Evolutionary conservation across 1,140 invertebrate genomes (phyloP), one percentile per base, ranked within the genome.

Genomic region (Pristionchus pacificus): DNA sequence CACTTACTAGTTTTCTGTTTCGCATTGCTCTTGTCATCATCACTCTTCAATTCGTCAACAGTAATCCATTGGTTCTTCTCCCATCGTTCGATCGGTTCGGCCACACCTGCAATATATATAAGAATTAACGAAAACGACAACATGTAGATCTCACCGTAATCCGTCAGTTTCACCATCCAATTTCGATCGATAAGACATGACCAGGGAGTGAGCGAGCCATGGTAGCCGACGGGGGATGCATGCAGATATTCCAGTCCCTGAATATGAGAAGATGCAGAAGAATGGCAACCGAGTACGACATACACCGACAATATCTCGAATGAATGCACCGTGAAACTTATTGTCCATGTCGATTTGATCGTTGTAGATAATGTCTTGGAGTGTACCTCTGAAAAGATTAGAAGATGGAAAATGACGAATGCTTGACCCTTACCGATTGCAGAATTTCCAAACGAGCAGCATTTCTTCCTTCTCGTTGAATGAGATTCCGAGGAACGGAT

Each of bases 391-490:
- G n/a, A n/a, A n/a, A n/a, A n/a, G n/a, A n/a, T n/a, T n/a, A n/a
- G n/a, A n/a, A n/a, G n/a, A n/a, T n/a, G n/a, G n/a, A n/a, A n/a
- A n/a, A n/a, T n/a, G n/a, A n/a, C n/a, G n/a, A n/a, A n/a, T n/a
- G n/a, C n/a, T n/a, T n/a, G n/a, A n/a, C n/a, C 80, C 84, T 60
- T 82, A 82, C 58, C 81, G 68, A 1, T 76, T 79, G 65, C 81
- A 83, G 66, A 83, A 83, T 68, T 83, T 83, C 81, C 81, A 83
- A 13, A 83, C 38, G 58, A 83, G 62, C 30, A 82, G 62, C n/a
- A n/a, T n/a, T n/a, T n/a, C n/a, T n/a, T n/a, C n/a, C n/a, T n/a
- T n/a, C n/a, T n/a, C n/a, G n/a, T n/a, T n/a, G n/a, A n/a, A n/a
- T n/a, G n/a, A n/a, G n/a, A n/a, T n/a, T n/a, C n/a, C n/a, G n/a